Evolutionary conservation across 2,797 vertebrate species (phyloP), one percentile per base, ranked within the genome.

Genomic region (Coregonus sp.): DNA sequence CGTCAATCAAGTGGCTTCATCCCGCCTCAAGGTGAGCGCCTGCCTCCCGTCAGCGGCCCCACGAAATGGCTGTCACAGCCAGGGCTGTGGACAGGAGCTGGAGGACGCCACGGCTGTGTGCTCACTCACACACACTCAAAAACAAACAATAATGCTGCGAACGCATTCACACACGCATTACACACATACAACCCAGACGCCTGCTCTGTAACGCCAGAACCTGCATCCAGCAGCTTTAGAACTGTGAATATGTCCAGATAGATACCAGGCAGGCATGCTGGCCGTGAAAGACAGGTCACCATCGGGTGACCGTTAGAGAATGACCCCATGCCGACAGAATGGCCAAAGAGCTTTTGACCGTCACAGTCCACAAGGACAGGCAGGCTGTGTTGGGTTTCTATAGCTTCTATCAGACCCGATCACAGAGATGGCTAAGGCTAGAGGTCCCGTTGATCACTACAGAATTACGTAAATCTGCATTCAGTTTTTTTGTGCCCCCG

Each of bases 11-110:
- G 83, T 86, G 90, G 75, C 89, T 88, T 86, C 68, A 11, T 85
- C 79, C 82, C 77, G 88, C 90, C 89, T 91, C 89, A 90, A 94
- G 92, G 92, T 92, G 89, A 93, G 89, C 85, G 84, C 86, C 85
- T 81, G 84, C 87, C 85, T 81, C 84, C 78, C 81, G 84, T 89
- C 87, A 80, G 86, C 29, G 66, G 76, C 81, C 81, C 77, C 79
- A 65, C 83, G 83, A 87, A 92, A 90, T 75, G 78, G 73, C 76
- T 82, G 82, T 85, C 89, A 92, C 90, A 89, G 87, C 85, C 18
- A 29, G 18, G 9, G 40, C 1, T 5, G 4, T 3, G 25, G 37
- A 70, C 37, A 3, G n/a, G 68, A 47, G 37, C 18, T 2, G 37
- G 37, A 20, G 37, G 68, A 4, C 65, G 52, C 40, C 4, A 5